phyloP scores from a whole-genome alignment of 2,113 vertebrate genomes.

The Paradoxurus hermaphroditus region DNA sequence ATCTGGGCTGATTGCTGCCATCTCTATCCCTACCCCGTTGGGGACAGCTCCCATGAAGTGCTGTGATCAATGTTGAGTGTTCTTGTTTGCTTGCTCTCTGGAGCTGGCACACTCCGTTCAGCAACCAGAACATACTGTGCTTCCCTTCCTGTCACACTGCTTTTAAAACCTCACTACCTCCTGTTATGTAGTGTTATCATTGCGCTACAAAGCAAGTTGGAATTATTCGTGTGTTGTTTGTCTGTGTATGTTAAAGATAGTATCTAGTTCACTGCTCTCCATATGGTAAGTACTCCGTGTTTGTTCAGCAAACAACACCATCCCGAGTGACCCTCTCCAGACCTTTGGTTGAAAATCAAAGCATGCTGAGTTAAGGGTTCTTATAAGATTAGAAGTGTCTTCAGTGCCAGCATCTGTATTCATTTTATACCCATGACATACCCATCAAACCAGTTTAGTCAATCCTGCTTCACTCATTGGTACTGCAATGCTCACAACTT shows the following conservation, averaged over 20 bases:
- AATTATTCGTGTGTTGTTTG: constrained; percentile 10
- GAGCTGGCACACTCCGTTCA: neutral
- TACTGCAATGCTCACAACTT: neutral
- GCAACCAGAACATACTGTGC: neutral
- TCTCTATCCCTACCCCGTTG: neutral
- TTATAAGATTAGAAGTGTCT: neutral
- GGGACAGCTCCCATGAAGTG: neutral
- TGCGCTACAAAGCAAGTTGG: neutral
- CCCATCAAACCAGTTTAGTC: neutral
- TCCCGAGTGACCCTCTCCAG: neutral
- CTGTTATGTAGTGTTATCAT: neutral
- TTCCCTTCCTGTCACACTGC: constrained; percentile 4
- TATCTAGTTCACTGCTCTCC: neutral
- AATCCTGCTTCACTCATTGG: neutral
- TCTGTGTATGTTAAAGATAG: neutral
- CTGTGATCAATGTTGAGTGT: neutral
- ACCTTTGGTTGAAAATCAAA: constrained; percentile 22
- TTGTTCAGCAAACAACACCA: neutral
- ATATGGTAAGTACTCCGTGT: neutral
- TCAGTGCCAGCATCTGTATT: neutral
- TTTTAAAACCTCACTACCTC: constrained; percentile 13
- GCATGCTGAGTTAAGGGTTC: neutral
- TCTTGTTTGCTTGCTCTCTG: constrained; percentile 9
- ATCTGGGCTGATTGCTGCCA: constrained; percentile 1
- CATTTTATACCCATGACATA: constrained; percentile 10